A percentile compares a stretch with the other conserved stretches of the same genome.
Evolutionary conservation across 2,888 invertebrate genomes (phyloP).

Genomic region (Ganaspis brasiliensis): DNA sequence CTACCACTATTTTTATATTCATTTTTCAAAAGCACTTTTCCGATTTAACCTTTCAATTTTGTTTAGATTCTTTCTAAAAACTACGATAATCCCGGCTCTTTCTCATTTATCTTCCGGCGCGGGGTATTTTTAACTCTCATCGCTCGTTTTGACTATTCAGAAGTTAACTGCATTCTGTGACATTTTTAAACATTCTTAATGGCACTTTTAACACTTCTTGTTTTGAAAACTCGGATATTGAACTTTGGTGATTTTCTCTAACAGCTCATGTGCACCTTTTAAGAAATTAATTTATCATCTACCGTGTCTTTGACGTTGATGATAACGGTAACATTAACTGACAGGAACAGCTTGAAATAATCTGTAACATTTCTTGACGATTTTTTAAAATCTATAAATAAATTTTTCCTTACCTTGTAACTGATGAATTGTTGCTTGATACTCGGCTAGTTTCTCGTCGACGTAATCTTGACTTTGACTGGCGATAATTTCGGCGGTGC

Average conservation of each 20-base stretch:
- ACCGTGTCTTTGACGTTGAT: no score
- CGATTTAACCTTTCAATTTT: neutral
- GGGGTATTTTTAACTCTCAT: neutral
- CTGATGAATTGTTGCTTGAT: constrained; percentile 94
- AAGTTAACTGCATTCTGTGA: neutral
- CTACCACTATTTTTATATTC: no score
- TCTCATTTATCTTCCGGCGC: neutral
- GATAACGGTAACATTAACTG: no score
- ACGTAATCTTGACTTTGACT: constrained; percentile 97
- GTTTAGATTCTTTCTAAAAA: neutral
- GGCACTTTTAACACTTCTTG: neutral
- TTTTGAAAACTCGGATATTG: neutral
- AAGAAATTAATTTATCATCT: no score
- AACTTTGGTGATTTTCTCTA: no score
- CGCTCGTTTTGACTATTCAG: neutral
- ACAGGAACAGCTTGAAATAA: no score
- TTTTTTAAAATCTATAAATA: no score
- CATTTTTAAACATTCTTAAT: neutral
- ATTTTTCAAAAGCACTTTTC: no score
- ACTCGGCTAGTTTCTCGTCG: constrained; percentile 96
- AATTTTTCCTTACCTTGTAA: constrained; percentile 83
- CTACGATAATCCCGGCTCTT: neutral
- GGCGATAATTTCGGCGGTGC: constrained; percentile 95
- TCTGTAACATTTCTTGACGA: no score
- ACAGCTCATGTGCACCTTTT: no score